Evolutionary conservation across 2,113 vertebrate genomes (phyloP).

Genomic region (Coturnix japonica): DNA sequence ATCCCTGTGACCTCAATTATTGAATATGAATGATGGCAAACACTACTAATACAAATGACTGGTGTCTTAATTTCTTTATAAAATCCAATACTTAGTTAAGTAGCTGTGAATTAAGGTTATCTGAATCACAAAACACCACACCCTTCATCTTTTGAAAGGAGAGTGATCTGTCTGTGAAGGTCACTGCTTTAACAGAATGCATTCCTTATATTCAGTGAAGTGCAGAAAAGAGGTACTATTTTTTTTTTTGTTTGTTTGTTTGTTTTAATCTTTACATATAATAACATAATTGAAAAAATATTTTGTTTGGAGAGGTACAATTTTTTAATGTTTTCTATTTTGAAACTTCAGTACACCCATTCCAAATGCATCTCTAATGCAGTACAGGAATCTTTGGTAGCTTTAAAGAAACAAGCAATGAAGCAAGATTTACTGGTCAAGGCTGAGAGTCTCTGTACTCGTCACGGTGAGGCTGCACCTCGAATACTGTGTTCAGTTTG

Average conservation of each 20-base stretch:
- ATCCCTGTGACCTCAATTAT: conserved; percentile 77
- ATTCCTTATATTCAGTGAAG: background rate
- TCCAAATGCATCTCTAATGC: rapidly evolving
- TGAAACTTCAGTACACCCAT: background rate
- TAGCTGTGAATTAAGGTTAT: conserved; percentile 69
- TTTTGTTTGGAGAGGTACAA: background rate
- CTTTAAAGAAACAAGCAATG: background rate
- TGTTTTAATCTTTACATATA: background rate
- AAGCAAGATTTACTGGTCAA: background rate
- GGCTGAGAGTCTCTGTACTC: background rate
- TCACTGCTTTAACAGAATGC: background rate
- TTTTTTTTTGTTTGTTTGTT: too few relatives aligned
- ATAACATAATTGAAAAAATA: rapidly evolving
- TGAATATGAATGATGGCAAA: conserved; percentile 74
- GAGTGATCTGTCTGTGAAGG: background rate
- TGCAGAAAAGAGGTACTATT: background rate
- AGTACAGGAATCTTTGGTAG: background rate
- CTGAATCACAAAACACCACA: conserved; percentile 56
- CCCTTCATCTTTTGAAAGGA: background rate
- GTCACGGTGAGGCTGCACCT: too few relatives aligned
- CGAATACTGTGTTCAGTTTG: too few relatives aligned
- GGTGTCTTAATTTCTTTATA: conserved; percentile 62
- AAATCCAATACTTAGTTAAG: conserved; percentile 69
- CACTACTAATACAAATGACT: conserved; percentile 63
- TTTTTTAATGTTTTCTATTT: background rate